Base-by-base conservation (phyloP, 2,797 vertebrate species). In the Odontamblyopus lacepedii region DNA sequence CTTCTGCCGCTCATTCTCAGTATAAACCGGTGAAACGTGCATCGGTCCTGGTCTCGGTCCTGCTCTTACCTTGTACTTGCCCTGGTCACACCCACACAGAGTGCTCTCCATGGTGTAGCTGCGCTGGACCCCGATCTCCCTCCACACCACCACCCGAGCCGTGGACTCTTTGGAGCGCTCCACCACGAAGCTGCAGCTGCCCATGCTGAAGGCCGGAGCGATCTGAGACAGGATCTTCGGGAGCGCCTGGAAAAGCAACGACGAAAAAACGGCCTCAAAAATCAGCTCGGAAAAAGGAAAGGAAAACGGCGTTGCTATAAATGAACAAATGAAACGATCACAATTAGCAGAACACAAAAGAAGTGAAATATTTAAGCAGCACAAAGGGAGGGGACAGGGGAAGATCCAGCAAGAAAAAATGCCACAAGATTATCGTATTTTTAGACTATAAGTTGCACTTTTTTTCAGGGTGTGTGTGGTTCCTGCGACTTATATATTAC, bases 61-160 rank as follows among this genome's bases (percentile, higher is more conserved):
- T 70, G 15, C 13, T 18, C 82, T 56, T 90, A 98, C 98, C 95
- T 99, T 99, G 19, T 99, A 99, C 90, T 96, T 98, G 41, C 98
- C 98, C 86, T 98, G 97, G 86, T 99, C 98, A 77, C 97, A 99
- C 53, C 98, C 98, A 78, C 98, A 99, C 67, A 98, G 91, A 0
- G 98, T 99, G 87, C 97, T 99, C 90, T 99, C 98, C 97, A 99
- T 99, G 68, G 98, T 99, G 72, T 99, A 99, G 87, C 98, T 99
- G 80, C 96, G 95, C 55, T 98, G 96, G 6, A 99, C 97, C 38
- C 97, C 97, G 61, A 99, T 97, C 87, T 99, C 98, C 82, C 96
- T 92, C 98, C 98, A 99, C 3, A 99, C 97, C 65, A 99, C 98
- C 74, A 99, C 98, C 0, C 98, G 95, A 0, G 98, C 98, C 0